Conservation (phyloP, 2,888 invertebrate genomes). For the Protodeltote pygarga region DNA sequence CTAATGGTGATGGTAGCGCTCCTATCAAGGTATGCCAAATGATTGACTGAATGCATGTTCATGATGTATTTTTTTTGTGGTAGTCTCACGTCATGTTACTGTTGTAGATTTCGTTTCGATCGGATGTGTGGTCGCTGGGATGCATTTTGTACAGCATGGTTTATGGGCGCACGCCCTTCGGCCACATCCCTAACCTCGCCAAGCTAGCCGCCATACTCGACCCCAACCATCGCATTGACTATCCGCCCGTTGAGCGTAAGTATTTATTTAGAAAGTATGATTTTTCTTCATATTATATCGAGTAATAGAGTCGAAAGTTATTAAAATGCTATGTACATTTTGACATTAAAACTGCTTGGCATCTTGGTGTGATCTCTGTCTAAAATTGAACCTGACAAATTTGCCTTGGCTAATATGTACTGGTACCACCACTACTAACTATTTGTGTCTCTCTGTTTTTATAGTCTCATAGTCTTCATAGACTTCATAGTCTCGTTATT, state of each 20-base stretch:
- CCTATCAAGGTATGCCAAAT: conserved; percentile 71
- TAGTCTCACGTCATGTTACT: neutral
- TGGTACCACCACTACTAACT: too few relatives aligned
- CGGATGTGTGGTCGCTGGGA: conserved; percentile 99
- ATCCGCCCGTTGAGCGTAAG: conserved; percentile 87
- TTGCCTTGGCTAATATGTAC: too few relatives aligned
- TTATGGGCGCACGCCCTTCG: conserved; percentile 96
- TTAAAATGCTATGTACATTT: too few relatives aligned
- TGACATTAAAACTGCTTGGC: too few relatives aligned
- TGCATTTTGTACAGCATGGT: conserved; percentile 98
- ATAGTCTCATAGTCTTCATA: too few relatives aligned
- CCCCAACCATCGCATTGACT: conserved; percentile 91
- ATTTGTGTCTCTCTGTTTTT: too few relatives aligned
- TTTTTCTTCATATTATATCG: too few relatives aligned
- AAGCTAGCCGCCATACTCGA: conserved; percentile 93
- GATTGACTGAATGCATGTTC: neutral
- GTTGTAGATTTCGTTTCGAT: conserved; percentile 93
- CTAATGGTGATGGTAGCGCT: conserved; percentile 67
- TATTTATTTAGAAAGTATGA: too few relatives aligned
- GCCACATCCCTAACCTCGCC: conserved; percentile 91
- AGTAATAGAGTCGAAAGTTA: too few relatives aligned
- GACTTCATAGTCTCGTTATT: neutral
- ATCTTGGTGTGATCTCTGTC: too few relatives aligned
- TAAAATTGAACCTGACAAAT: too few relatives aligned
- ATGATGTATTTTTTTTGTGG: neutral